These are phyloP conservation scores for Tetraodon nigroviridis DNA, from an alignment of 2,113 vertebrate genomes.

Conservation along the genomic window DNA sequence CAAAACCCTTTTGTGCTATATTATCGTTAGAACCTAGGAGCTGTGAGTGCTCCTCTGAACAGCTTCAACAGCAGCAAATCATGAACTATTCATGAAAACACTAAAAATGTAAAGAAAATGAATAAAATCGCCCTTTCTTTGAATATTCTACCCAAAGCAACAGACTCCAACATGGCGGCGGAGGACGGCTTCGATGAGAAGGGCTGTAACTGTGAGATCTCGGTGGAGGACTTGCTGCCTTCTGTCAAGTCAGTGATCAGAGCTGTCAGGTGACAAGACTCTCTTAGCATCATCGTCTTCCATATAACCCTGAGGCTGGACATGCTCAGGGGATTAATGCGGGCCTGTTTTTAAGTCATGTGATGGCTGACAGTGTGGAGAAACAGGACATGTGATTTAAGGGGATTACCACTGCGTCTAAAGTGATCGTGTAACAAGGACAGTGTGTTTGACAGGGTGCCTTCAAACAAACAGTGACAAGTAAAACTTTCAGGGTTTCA, in stretches of 20 bases:
- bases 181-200: conserved; percentile 91
- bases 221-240: conserved; percentile 89
- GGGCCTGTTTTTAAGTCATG: no score
- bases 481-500: no score
- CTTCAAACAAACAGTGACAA: no score
- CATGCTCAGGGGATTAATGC: conserved; percentile 15
- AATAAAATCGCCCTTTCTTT: not conserved
- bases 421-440: not conserved
- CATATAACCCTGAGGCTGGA: not conserved
- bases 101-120: not conserved
- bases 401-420: not conserved
- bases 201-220: conserved; percentile 94
- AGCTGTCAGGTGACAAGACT: conserved; percentile 84
- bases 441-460: not conserved
- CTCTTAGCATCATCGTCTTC: no score
- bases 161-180: conserved; percentile 81
- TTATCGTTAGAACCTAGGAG: no score
- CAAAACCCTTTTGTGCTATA: no score
- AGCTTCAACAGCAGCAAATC: no score
- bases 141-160: conserved; percentile 54
- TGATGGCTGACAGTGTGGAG: conserved; percentile 3
- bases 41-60: no score
- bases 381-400: conserved; percentile 5
- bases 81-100: no score
- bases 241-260: conserved; percentile 91